These are phyloP conservation scores for Sebastes hopkinsi DNA, from an alignment of 2,797 vertebrate species.

Conservation along the genomic window DNA sequence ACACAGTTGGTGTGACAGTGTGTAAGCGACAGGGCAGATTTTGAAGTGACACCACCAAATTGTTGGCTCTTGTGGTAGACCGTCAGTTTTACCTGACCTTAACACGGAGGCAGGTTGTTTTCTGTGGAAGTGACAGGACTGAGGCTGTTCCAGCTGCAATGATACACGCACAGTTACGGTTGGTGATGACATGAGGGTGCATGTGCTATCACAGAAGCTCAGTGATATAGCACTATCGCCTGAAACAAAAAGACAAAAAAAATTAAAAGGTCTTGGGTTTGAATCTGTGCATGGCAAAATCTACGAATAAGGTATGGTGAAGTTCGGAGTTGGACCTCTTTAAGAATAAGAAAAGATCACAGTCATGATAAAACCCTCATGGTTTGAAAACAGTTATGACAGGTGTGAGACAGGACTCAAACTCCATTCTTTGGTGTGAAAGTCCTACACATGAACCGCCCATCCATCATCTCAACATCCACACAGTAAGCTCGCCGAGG, in stretches of 20 bases:
- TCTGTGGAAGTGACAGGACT: neutral
- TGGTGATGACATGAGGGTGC: neutral
- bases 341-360: neutral
- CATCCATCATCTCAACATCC: neutral
- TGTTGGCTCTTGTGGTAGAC: neutral
- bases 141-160: neutral
- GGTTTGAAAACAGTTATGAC: neutral
- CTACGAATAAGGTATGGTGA: neutral
- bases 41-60: slow-evolving; percentile 14
- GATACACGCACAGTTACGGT: neutral
- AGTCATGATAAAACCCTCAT: neutral
- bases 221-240: neutral
- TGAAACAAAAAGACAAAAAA: neutral
- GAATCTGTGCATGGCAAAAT: neutral
- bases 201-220: neutral
- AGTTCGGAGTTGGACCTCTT: neutral
- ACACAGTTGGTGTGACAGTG: slow-evolving; percentile 11
- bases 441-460: neutral
- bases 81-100: slow-evolving; percentile 4
- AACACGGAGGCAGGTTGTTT: neutral
- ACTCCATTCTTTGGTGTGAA: neutral
- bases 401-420: neutral
- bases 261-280: neutral
- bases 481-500: too few species aligned
- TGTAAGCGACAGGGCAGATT: slow-evolving; percentile 9